Evolutionary conservation across 2,797 vertebrate genomes (phyloP).

Genomic region (Bufotes viridis): DNA sequence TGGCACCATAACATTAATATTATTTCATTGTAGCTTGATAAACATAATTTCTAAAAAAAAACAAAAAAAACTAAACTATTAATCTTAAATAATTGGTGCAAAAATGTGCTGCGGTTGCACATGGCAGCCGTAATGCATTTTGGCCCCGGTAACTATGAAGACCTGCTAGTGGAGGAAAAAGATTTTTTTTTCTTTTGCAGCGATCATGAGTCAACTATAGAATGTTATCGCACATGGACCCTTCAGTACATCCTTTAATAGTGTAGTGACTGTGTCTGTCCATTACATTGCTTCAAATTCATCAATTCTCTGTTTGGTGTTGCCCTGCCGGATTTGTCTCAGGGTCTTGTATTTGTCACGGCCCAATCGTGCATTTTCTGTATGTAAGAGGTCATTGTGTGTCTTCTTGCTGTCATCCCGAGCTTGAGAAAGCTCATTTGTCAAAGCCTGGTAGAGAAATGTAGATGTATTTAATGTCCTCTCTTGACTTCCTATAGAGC

Average conservation of each 20-base stretch:
- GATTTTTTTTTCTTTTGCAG: slow-evolving; percentile 9
- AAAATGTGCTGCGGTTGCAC: slow-evolving; percentile 40
- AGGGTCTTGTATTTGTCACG: slow-evolving; percentile 98
- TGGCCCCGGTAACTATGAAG: slow-evolving; percentile 35
- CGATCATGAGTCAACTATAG: slow-evolving; percentile 41
- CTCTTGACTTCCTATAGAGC: background rate
- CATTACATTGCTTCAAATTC: slow-evolving; percentile 94
- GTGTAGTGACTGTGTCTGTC: slow-evolving; percentile 57
- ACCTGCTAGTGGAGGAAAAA: slow-evolving; percentile 25
- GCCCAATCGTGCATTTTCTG: slow-evolving; percentile 86
- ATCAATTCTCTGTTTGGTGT: slow-evolving; percentile 97
- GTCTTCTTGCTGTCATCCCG: slow-evolving; percentile 90
- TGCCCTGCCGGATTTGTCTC: slow-evolving; percentile 93
- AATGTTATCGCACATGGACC: slow-evolving; percentile 67
- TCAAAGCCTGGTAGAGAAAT: slow-evolving; percentile 78
- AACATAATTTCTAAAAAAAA: slow-evolving; percentile 19
- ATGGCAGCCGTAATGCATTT: slow-evolving; percentile 51
- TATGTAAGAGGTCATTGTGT: slow-evolving; percentile 90
- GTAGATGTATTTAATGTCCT: background rate
- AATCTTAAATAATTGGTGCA: slow-evolving; percentile 55
- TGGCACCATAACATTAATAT: slow-evolving; percentile 75
- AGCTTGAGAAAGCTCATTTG: slow-evolving; percentile 88
- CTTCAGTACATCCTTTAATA: slow-evolving; percentile 70
- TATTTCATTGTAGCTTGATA: slow-evolving; percentile 49
- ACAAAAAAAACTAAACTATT: background rate